phyloP scores from a whole-genome alignment of 2,888 invertebrate genomes.

The Xylophagus ater region DNA sequence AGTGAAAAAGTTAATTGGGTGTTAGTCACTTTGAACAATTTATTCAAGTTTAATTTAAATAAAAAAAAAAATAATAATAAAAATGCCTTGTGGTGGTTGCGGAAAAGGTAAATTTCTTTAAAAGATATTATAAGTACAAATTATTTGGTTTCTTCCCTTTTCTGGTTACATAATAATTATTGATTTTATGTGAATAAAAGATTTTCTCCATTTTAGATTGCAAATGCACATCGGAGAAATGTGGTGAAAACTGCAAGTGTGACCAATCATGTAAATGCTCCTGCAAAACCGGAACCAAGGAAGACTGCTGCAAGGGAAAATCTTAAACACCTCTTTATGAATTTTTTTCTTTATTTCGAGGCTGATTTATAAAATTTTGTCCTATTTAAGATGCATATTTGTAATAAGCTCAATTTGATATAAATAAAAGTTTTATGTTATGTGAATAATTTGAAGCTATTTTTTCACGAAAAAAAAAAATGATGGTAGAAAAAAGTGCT shows the following conservation, averaged over 20 bases:
- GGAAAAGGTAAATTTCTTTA: conserved; percentile 11
- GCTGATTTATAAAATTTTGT: too few relatives aligned
- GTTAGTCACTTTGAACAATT: too few relatives aligned
- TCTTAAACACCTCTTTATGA: neutral
- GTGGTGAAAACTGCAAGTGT: conserved; percentile 31
- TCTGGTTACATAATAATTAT: neutral
- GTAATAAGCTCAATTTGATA: too few relatives aligned
- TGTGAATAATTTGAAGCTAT: too few relatives aligned
- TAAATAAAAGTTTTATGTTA: too few relatives aligned
- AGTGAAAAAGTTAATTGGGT: too few relatives aligned
- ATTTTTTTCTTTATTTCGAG: too few relatives aligned
- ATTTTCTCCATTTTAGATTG: conserved; percentile 23
- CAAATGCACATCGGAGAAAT: conserved; percentile 31
- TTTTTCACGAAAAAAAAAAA: too few relatives aligned
- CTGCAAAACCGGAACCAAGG: conserved; percentile 20
- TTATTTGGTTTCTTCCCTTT: neutral
- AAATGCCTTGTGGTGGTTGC: conserved; percentile 15
- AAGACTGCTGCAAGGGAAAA: conserved; percentile 15
- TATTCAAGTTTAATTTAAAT: neutral
- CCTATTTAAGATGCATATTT: too few relatives aligned
- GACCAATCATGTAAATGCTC: conserved; percentile 23
- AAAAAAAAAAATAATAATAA: neutral
- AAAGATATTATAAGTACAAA: neutral
- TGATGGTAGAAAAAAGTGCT: too few relatives aligned
- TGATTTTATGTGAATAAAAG: neutral